Percentiles rank a stretch among this genome's conserved stretches.
These are phyloP conservation scores for Trematocara stigmaticum DNA, from an alignment of 2,113 vertebrate genomes.

Conservation along the genomic window DNA sequence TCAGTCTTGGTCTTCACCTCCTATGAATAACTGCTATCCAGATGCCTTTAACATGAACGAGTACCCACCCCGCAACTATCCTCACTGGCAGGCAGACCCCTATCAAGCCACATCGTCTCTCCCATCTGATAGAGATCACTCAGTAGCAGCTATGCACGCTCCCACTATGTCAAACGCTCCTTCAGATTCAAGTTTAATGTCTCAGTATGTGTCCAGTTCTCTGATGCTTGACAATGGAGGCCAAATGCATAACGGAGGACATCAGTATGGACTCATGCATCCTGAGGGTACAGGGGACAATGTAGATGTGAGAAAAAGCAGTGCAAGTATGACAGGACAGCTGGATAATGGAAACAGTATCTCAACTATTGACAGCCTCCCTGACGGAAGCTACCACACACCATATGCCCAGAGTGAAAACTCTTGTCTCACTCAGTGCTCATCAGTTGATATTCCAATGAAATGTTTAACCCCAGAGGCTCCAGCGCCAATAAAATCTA, in stretches of 20 bases:
- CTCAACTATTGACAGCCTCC: slow-evolving; percentile 60
- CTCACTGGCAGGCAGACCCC: slow-evolving; percentile 60
- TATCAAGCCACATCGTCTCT: slow-evolving; percentile 48
- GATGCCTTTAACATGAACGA: slow-evolving; percentile 63
- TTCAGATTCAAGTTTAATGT: slow-evolving; percentile 72
- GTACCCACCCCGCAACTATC: slow-evolving; percentile 58
- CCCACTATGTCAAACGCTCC: slow-evolving; percentile 35
- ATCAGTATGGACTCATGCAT: slow-evolving; percentile 69
- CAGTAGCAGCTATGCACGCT: slow-evolving; percentile 48
- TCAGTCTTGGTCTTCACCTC: slow-evolving; percentile 67
- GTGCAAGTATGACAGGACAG: slow-evolving; percentile 33
- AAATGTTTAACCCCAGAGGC: slow-evolving; percentile 57
- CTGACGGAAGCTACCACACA: slow-evolving; percentile 59
- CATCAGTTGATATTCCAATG: slow-evolving; percentile 72
- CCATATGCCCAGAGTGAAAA: slow-evolving; percentile 65
- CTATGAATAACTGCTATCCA: slow-evolving; percentile 66
- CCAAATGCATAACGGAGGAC: slow-evolving; percentile 69
- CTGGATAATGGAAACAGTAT: slow-evolving; percentile 53
- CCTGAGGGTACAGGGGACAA: slow-evolving; percentile 44
- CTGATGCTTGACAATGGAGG: slow-evolving; percentile 74
- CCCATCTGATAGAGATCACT: slow-evolving; percentile 55
- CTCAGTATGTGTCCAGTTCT: slow-evolving; percentile 76
- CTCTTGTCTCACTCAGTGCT: slow-evolving; percentile 68
- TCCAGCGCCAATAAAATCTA: slow-evolving; percentile 26
- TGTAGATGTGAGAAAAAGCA: slow-evolving; percentile 50